Base-by-base conservation (phyloP, 2,797 vertebrate species). In the Smutsia gigantea region DNA sequence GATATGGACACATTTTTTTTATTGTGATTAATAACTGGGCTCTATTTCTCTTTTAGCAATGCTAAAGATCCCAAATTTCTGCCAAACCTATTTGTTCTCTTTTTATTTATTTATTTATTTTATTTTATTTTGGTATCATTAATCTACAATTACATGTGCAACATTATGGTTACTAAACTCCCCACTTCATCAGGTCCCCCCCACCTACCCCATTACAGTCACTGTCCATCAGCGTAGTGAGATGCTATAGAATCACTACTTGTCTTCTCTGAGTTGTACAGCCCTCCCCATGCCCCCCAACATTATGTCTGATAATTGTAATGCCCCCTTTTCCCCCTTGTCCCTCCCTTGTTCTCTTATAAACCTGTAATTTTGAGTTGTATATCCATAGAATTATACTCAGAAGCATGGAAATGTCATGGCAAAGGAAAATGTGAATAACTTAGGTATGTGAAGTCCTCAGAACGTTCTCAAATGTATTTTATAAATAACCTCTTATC, bases 21-120 rank as follows among this genome's bases (percentile, higher is more conserved):
- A 82, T 71, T 64, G 63, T 78, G 69, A 89, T 79, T 95, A 83
- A 94, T 78, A 90, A 71, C 53, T 79, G 6, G 19, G 66, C 7
- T 57, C 27, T 68, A 5, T 29, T 68, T 68, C 37, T 85, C 37
- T 63, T 75, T 64, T 82, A 95, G 12, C 82, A 88, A 8, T 93
- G 61, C 13, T 14, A 66, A 42, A 37, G 53, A 31, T 66, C 31
- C 69, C 46, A 75, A 17, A 68, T 87, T 57, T 95, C 55, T 55
- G 53, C 13, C 8, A 84, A 89, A 55, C 39, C 21, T 71, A 25
- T 39, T 83, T 69, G 10, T 53, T 83, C 25, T 88, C 82, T 87
- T 82, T 88, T 68, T 39, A 39, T 39, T 39, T 39, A 39, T 39
- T 39, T 39, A 39, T 39, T 39, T 39, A 39, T 39, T 39, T 39